Conservation (phyloP, 2,888 invertebrate genomes). For the Lobophora halterata region DNA sequence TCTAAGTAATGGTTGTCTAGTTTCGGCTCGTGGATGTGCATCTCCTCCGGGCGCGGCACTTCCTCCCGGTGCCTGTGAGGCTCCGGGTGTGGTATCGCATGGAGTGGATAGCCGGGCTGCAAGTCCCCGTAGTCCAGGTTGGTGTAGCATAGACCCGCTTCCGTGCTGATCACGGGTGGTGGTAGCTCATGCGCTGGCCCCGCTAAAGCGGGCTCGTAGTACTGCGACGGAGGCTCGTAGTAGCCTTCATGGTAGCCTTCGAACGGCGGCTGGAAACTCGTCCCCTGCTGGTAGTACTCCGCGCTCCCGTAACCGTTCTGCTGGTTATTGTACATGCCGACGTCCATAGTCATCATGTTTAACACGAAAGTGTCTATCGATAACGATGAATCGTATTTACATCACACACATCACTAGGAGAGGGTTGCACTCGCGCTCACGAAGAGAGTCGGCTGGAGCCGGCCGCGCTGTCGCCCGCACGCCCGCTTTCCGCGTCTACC, state of each 20-base stretch:
- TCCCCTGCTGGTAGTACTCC: constrained; percentile 77
- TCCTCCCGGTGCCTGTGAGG: constrained; percentile 78
- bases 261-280: constrained; percentile 61
- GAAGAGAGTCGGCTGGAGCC: constrained; percentile 48
- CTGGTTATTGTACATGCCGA: constrained; percentile 88
- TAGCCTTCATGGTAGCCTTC: constrained; percentile 73
- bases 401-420: constrained; percentile 69
- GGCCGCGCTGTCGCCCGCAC: constrained; percentile 57
- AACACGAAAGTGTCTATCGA: constrained; percentile 62
- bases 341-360: constrained; percentile 90
- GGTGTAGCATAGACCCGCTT: constrained; percentile 93
- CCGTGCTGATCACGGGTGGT: constrained; percentile 88
- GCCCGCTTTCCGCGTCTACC: constrained; percentile 65
- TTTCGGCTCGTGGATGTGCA: constrained; percentile 69
- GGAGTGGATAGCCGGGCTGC: constrained; percentile 75
- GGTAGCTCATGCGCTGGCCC: constrained; percentile 70
- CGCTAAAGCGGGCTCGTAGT: constrained; percentile 74
- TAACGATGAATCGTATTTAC: constrained; percentile 50
- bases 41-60: constrained; percentile 75
- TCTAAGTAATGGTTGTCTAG: constrained; percentile 74
- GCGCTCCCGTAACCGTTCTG: constrained; percentile 78
- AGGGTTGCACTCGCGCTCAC: constrained; percentile 47
- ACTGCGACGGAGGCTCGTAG: constrained; percentile 72
- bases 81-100: constrained; percentile 77
- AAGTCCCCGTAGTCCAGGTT: constrained; percentile 88